A percentile compares a stretch with the other conserved stretches of the same genome.
These are phyloP conservation scores for Piscicola geometra DNA, from an alignment of 2,888 invertebrate species.

Conservation along the genomic window DNA sequence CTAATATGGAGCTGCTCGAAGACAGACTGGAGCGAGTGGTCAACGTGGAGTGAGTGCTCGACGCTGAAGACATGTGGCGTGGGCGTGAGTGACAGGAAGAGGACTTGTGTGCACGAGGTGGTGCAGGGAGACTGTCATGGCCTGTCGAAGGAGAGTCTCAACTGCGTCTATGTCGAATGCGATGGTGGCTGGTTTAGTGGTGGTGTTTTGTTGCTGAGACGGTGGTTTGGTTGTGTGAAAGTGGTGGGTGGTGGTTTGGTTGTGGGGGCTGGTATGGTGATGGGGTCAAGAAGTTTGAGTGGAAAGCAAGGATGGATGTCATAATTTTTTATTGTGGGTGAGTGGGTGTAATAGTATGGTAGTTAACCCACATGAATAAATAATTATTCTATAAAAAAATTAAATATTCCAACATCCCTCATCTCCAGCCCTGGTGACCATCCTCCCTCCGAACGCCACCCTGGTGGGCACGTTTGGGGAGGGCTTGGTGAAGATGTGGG, in stretches of 20 bases:
- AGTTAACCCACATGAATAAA: too few relatives aligned
- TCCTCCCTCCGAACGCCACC: conserved; percentile 28
- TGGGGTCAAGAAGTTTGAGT: too few relatives aligned
- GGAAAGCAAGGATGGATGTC: too few relatives aligned
- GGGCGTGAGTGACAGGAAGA: conserved; percentile 46
- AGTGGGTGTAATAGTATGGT: too few relatives aligned
- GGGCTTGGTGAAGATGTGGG: conserved; percentile 13
- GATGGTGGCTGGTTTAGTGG: conserved; percentile 31
- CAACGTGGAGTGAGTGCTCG: conserved; percentile 49
- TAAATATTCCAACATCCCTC: too few relatives aligned
- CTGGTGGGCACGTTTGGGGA: conserved; percentile 5
- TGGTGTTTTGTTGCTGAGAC: too few relatives aligned
- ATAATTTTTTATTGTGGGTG: too few relatives aligned
- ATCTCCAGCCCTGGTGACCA: not conserved
- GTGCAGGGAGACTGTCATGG: conserved; percentile 41
- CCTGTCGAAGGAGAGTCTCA: conserved; percentile 38
- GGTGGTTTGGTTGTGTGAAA: too few relatives aligned
- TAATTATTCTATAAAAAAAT: too few relatives aligned
- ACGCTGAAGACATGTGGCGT: conserved; percentile 49
- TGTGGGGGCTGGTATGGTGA: too few relatives aligned
- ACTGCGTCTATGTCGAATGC: conserved; percentile 39
- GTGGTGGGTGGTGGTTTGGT: too few relatives aligned
- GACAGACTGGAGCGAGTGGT: conserved; percentile 53
- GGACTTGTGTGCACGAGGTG: conserved; percentile 48
- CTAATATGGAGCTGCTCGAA: too few relatives aligned